A percentile compares a stretch with the other conserved stretches of the same genome.
Conservation (phyloP, 2,113 vertebrate genomes). For the Chelonoidis abingdonii region DNA sequence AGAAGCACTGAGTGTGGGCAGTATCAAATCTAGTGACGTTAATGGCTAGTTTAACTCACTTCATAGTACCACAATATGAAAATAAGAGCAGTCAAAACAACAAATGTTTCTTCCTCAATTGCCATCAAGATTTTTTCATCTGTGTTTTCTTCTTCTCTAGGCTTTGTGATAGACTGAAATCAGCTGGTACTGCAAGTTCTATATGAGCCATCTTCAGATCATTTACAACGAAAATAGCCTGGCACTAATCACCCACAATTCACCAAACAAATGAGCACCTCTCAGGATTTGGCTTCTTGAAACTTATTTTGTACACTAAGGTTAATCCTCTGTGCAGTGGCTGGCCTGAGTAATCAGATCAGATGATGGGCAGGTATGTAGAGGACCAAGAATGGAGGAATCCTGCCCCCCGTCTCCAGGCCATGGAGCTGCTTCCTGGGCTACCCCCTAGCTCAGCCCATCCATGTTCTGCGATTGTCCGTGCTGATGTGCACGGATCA, state of each 20-base stretch:
- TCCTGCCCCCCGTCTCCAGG: not conserved
- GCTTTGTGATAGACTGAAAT: conserved; percentile 21
- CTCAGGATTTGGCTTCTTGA: not conserved
- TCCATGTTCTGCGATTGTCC: fast-evolving
- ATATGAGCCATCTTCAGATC: not conserved
- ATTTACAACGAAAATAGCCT: fast-evolving
- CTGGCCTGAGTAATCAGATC: not conserved
- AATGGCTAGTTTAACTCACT: conserved; percentile 10
- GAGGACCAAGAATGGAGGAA: not conserved
- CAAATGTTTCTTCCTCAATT: conserved; percentile 38
- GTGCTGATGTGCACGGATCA: not conserved
- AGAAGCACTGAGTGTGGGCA: conserved; percentile 42
- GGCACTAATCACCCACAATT: not conserved
- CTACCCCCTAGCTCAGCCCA: not conserved
- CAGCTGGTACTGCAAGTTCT: not conserved
- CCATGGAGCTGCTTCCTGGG: not conserved
- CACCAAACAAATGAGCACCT: fast-evolving
- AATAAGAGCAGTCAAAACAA: conserved; percentile 65
- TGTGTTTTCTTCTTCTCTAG: not conserved
- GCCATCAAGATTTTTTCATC: conserved; percentile 43
- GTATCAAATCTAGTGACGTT: conserved; percentile 50
- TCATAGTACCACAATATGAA: conserved; percentile 44
- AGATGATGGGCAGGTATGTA: not conserved
- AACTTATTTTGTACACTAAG: fast-evolving
- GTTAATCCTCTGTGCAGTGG: not conserved